Evolutionary conservation across 2,888 invertebrate genomes (phyloP).

Genomic region (Protophormia terraenovae): DNA sequence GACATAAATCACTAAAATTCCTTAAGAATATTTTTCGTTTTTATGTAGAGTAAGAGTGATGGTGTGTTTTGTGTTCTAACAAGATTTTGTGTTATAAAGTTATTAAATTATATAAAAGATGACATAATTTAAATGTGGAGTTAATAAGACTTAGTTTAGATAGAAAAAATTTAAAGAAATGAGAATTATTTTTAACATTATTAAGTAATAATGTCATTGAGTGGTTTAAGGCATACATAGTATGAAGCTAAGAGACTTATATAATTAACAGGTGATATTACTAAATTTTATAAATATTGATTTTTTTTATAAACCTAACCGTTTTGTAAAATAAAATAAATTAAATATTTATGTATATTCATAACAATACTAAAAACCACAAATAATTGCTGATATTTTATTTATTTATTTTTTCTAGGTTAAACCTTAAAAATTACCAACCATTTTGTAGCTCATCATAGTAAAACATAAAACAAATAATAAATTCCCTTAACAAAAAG

Average conservation of each 20-base stretch:
- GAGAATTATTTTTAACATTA: neutral
- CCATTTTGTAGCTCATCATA: neutral
- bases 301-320: neutral
- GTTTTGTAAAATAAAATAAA: neutral
- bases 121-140: constrained; percentile 22
- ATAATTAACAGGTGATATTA: too few relatives aligned
- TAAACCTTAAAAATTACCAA: neutral
- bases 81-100: constrained; percentile 34
- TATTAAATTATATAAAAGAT: constrained; percentile 40
- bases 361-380: neutral
- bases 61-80: neutral
- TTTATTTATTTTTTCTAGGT: neutral
- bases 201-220: neutral
- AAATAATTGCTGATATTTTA: neutral
- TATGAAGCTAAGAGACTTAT: too few relatives aligned
- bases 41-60: neutral
- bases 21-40: neutral
- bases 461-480: neutral
- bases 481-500: neutral
- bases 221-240: too few relatives aligned
- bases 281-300: too few relatives aligned
- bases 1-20: constrained; percentile 51
- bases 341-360: neutral
- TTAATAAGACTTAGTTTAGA: neutral
- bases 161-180: neutral